Evolutionary conservation across 2,113 vertebrate species (phyloP).

Genomic region (Odontophorus gujanensis): DNA sequence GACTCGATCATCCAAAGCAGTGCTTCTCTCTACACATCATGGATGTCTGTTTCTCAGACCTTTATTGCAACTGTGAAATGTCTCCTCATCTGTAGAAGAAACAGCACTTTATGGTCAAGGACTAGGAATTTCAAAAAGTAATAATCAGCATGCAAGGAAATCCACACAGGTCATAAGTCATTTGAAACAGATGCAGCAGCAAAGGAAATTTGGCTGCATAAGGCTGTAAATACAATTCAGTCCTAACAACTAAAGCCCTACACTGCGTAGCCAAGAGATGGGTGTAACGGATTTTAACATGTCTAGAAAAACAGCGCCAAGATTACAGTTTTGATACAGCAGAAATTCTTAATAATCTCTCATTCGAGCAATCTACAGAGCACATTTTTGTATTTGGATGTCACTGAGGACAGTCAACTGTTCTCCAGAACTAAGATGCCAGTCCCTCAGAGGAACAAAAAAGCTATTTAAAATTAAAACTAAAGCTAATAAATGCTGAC

Average conservation of each 20-base stretch:
- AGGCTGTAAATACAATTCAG: constrained; percentile 8
- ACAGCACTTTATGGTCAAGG: not conserved
- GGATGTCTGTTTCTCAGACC: not conserved
- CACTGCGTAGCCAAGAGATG: constrained; percentile 22
- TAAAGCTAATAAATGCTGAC: not conserved
- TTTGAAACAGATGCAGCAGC: constrained; percentile 41
- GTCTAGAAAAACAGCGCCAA: constrained; percentile 25
- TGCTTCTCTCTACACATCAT: not conserved
- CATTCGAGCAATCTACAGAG: not conserved
- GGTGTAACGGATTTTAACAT: constrained; percentile 43
- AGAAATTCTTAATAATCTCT: constrained; percentile 7
- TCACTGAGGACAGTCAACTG: not conserved
- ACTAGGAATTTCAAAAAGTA: not conserved
- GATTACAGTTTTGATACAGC: not conserved
- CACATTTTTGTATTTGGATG: not conserved
- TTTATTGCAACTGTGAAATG: not conserved
- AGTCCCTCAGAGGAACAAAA: not conserved
- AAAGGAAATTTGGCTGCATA: constrained; percentile 11
- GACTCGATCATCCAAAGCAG: not conserved
- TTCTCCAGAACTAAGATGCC: not conserved
- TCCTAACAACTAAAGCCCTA: not conserved
- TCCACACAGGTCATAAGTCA: not conserved
- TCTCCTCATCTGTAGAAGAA: not conserved
- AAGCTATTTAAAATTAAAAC: not conserved
- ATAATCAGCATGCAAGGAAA: not conserved